These are phyloP conservation scores for Champsocephalus esox DNA, from an alignment of 2,797 vertebrate genomes.

Conservation along the genomic window DNA sequence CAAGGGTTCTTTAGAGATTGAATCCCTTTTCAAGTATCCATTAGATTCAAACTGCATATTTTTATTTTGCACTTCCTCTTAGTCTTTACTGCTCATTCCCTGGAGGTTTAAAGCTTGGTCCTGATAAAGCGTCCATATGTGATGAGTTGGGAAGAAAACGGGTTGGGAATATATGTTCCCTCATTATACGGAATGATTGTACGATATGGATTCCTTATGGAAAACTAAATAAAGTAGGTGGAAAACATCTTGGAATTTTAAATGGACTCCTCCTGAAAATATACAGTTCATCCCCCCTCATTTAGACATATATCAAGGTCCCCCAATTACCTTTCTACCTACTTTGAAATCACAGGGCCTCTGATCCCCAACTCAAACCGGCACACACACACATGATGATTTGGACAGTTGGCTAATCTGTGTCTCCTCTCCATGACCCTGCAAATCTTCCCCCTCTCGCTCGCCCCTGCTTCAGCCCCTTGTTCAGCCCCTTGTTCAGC, in stretches of 20 bases:
- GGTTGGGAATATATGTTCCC: no score
- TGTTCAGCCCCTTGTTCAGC: conserved; percentile 29
- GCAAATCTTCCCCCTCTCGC: conserved; percentile 25
- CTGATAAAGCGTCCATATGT: no score
- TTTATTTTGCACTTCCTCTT: no score
- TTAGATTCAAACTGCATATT: no score
- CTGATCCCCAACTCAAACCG: conserved; percentile 41
- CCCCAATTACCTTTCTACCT: conserved; percentile 37
- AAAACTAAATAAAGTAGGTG: conserved; percentile 12
- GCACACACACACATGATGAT: conserved; percentile 48
- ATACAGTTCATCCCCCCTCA: conserved; percentile 19
- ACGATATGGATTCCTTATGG: background rate
- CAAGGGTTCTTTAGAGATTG: background rate
- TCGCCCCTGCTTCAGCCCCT: conserved; percentile 7
- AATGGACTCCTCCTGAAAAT: conserved; percentile 19
- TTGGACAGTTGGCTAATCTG: conserved; percentile 40
- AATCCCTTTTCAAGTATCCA: no score
- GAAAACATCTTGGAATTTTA: conserved; percentile 5
- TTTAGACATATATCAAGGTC: conserved; percentile 47
- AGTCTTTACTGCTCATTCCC: no score
- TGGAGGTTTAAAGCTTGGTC: no score
- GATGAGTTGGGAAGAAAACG: no score
- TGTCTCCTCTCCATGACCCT: conserved; percentile 39
- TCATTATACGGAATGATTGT: background rate
- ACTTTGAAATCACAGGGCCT: conserved; percentile 57